phyloP scores from a whole-genome alignment of 2,888 invertebrate species.

The Rhingia campestris region DNA sequence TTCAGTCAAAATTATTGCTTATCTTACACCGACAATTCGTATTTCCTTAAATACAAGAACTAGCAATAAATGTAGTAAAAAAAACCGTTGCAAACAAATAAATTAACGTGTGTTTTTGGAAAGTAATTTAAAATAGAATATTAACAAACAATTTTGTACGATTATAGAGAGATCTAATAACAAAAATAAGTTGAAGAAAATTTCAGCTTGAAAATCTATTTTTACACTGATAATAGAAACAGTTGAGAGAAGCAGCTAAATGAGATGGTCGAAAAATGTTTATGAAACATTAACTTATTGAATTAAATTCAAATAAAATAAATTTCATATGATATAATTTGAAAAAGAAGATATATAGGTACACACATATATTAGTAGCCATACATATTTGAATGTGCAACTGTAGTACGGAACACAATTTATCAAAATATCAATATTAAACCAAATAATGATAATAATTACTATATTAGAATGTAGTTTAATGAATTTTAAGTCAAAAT shows the following conservation, averaged over 20 bases:
- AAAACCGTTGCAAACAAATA: conserved; percentile 17
- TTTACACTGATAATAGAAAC: conserved; percentile 68
- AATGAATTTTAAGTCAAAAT: conserved; percentile 55
- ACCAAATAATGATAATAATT: conserved; percentile 43
- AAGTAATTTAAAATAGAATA: conserved; percentile 55
- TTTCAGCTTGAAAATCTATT: conserved; percentile 66
- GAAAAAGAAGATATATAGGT: conserved; percentile 40
- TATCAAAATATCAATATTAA: conserved; percentile 46
- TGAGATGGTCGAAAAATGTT: conserved; percentile 48
- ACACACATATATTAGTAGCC: conserved; percentile 41
- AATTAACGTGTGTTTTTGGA: conserved; percentile 33
- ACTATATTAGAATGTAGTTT: conserved; percentile 55
- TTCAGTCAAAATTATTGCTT: background rate
- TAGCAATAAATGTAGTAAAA: conserved; percentile 13
- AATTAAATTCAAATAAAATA: conserved; percentile 58
- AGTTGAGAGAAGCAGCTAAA: conserved; percentile 48
- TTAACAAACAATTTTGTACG: conserved; percentile 63
- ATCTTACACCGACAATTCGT: conserved; percentile 1
- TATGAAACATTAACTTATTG: conserved; percentile 59
- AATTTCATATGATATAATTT: conserved; percentile 39
- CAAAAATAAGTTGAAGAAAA: conserved; percentile 47
- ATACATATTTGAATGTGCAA: conserved; percentile 45
- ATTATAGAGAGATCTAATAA: conserved; percentile 50
- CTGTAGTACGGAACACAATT: conserved; percentile 47
- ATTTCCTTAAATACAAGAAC: background rate